Evolutionary conservation across 2,797 vertebrate genomes (phyloP).

Genomic region (Kryptolebias ocellatus): DNA sequence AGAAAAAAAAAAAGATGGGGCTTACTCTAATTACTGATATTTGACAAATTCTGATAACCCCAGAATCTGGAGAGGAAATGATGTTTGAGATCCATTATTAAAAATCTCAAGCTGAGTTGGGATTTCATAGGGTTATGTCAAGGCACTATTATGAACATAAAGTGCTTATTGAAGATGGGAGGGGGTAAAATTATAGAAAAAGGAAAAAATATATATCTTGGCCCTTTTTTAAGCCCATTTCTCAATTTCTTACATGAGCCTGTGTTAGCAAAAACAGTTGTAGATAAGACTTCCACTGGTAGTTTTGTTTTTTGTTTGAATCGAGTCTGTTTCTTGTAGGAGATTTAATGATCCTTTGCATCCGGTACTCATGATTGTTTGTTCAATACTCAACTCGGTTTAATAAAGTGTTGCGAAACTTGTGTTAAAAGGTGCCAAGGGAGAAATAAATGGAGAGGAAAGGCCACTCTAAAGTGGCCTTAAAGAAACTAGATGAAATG

Average conservation of each 20-base stretch:
- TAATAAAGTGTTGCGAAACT: conserved; percentile 24
- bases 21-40: conserved; percentile 6
- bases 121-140: conserved; percentile 51
- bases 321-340: conserved; percentile 10
- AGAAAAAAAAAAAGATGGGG: no score
- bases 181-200: conserved; percentile 14
- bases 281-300: conserved; percentile 15
- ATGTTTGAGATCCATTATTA: conserved; percentile 18
- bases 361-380: conserved; percentile 27
- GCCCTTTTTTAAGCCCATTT: conserved; percentile 29
- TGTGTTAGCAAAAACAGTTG: conserved; percentile 58
- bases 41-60: conserved; percentile 9
- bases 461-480: conserved; percentile 28
- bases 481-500: conserved; percentile 25
- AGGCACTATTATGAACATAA: conserved; percentile 76
- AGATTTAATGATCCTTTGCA: conserved; percentile 15
- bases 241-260: conserved; percentile 40
- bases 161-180: conserved; percentile 64
- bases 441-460: conserved; percentile 14
- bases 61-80: background rate
- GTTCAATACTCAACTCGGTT: conserved; percentile 25
- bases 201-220: conserved; percentile 1
- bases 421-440: conserved; percentile 20
- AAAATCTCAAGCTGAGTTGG: conserved; percentile 29
- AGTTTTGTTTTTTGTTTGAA: conserved; percentile 19